These are phyloP conservation scores for Coryphaenoides rupestris DNA, from an alignment of 2,113 vertebrate genomes.

Conservation along the genomic window DNA sequence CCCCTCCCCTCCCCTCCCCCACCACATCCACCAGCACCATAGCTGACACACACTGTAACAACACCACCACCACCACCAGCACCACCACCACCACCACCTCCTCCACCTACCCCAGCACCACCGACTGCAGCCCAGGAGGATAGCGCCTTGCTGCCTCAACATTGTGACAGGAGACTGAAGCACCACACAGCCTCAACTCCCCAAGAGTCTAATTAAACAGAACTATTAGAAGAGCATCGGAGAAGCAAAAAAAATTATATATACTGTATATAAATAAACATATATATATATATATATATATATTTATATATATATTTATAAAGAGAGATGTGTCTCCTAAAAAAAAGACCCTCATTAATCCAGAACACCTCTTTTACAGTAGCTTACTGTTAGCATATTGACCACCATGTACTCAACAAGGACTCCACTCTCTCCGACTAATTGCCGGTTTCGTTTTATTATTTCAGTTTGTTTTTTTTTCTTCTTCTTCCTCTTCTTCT, in stretches of 20 bases:
- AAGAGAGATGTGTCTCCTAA: background rate
- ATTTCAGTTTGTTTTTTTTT: too few relatives aligned
- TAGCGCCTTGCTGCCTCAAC: constrained; percentile 22
- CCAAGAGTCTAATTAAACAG: constrained; percentile 44
- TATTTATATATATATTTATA: too few relatives aligned
- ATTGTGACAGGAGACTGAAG: constrained; percentile 28
- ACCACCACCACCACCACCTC: background rate
- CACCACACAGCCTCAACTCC: constrained; percentile 32
- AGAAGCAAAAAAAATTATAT: constrained; percentile 11
- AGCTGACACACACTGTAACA: constrained; percentile 39
- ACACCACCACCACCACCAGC: constrained; percentile 2
- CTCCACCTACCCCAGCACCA: background rate
- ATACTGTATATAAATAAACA: too few relatives aligned
- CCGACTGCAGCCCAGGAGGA: constrained; percentile 36
- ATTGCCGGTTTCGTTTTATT: too few relatives aligned
- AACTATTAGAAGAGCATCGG: constrained; percentile 24
- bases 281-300: too few relatives aligned
- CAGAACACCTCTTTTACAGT: background rate
- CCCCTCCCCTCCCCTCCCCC: too few relatives aligned
- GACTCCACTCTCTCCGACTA: background rate
- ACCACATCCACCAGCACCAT: too few relatives aligned
- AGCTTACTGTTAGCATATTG: background rate
- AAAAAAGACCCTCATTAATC: constrained; percentile 3
- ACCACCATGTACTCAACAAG: background rate
- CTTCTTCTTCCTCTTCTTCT: too few relatives aligned